Conservation (phyloP, 1,140 invertebrate genomes). For the Phocides pigmalion region DNA sequence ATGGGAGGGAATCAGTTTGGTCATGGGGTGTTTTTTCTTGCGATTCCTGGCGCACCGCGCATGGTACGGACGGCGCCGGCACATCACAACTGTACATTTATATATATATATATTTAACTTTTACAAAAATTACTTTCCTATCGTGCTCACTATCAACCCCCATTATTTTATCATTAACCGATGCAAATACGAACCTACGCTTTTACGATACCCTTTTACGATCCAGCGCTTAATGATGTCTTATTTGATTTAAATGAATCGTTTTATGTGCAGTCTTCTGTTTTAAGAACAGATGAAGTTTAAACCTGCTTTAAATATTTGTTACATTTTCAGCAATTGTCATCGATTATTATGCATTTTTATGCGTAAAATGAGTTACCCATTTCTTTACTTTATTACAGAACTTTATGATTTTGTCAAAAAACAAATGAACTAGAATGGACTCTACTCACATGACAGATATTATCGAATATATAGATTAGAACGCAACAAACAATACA, state of each 20-base stretch:
- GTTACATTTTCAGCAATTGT: too few species aligned
- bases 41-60: slow-evolving; percentile 61
- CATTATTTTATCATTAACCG: slow-evolving; percentile 81
- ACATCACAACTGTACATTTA: slow-evolving; percentile 51
- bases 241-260: slow-evolving; percentile 44
- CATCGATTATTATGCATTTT: too few species aligned
- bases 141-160: slow-evolving; percentile 75
- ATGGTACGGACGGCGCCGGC: slow-evolving; percentile 66
- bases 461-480: too few species aligned
- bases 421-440: too few species aligned
- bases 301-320: too few species aligned
- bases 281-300: slow-evolving; percentile 9
- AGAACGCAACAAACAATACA: too few species aligned
- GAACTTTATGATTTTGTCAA: too few species aligned
- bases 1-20: slow-evolving; percentile 60
- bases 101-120: slow-evolving; percentile 62
- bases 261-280: slow-evolving; percentile 35
- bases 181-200: slow-evolving; percentile 65
- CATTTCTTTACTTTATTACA: too few species aligned
- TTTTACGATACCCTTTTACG: slow-evolving; percentile 36
- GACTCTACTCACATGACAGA: too few species aligned
- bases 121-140: slow-evolving; percentile 81
- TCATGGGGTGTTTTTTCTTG: slow-evolving; percentile 75
- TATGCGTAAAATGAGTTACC: too few species aligned
- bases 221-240: slow-evolving; percentile 47